These are phyloP conservation scores for Siderastrea radians DNA, from an alignment of 92 coral and sea anemone species.

Conservation along the genomic window DNA sequence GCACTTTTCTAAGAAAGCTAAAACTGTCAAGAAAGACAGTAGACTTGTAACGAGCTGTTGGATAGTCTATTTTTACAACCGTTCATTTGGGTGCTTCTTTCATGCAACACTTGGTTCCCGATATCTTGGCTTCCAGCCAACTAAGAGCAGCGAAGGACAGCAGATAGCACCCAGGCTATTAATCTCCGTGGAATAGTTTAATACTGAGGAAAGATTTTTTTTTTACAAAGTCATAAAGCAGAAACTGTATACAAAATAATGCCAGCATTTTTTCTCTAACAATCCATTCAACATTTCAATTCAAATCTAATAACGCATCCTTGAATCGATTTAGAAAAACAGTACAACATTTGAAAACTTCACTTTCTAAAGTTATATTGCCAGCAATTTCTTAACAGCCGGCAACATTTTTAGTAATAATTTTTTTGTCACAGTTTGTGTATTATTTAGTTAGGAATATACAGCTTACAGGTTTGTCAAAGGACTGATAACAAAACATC, in stretches of 20 bases:
- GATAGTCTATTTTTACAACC: neutral
- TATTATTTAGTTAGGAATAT: conserved; percentile 4
- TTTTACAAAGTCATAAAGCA: conserved; percentile 3
- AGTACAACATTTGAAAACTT: neutral
- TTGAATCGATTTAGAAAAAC: conserved; percentile 15
- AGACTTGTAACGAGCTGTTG: neutral
- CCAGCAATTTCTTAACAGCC: neutral
- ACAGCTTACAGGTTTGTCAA: neutral
- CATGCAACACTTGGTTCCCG: neutral
- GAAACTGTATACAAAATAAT: conserved; percentile 19
- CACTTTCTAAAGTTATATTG: conserved; percentile 11
- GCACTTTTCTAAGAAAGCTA: neutral
- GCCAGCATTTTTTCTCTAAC: conserved; percentile 38
- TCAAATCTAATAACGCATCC: conserved; percentile 1
- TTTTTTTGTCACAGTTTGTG: neutral
- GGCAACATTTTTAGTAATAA: conserved; percentile 19
- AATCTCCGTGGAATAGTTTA: neutral
- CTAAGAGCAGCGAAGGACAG: neutral
- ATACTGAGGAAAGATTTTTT: neutral
- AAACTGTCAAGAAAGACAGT: neutral
- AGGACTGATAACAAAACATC: neutral
- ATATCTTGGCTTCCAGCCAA: neutral
- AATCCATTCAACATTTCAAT: conserved; percentile 33
- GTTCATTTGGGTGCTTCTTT: neutral
- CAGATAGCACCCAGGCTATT: neutral